A percentile compares a stretch with the other conserved stretches of the same genome.
These are phyloP conservation scores for Drosophila mojavensis DNA, from an alignment of 1,140 invertebrate species.

Conservation along the genomic window DNA sequence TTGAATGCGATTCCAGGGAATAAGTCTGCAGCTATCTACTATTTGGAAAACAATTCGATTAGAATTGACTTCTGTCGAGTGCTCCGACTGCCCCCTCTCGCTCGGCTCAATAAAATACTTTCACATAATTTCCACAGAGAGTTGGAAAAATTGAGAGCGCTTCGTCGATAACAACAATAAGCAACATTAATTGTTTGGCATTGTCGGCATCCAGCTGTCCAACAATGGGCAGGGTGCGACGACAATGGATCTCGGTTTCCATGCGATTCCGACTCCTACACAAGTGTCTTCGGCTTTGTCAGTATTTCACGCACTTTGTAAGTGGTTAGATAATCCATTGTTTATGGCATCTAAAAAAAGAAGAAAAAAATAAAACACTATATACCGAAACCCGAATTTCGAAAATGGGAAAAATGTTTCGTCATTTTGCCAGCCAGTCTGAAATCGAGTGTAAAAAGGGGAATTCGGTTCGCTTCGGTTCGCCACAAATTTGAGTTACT, in stretches of 20 bases:
- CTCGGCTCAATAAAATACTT: conserved; percentile 57
- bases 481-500: conserved; percentile 52
- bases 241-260: conserved; percentile 5
- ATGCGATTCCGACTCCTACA: conserved; percentile 59
- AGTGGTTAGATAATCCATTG: conserved; percentile 82
- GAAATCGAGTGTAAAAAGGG: conserved; percentile 12
- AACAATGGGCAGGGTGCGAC: conserved; percentile 40
- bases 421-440: conserved; percentile 62
- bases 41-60: conserved; percentile 80
- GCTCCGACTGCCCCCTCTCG: conserved; percentile 6
- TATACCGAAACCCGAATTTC: conserved; percentile 10
- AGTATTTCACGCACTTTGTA: conserved; percentile 70
- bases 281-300: conserved; percentile 44
- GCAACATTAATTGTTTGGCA: conserved; percentile 77
- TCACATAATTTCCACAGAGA: conserved; percentile 50
- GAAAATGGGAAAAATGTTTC: conserved; percentile 64
- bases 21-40: conserved; percentile 52
- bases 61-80: conserved; percentile 82
- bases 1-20: conserved; percentile 58
- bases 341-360: conserved; percentile 54
- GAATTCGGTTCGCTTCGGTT: conserved; percentile 59
- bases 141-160: conserved; percentile 25
- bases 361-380: conserved; percentile 10
- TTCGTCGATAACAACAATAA: conserved; percentile 65
- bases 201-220: conserved; percentile 47